Base-by-base conservation (phyloP, 1,140 invertebrate species). In the Drosophila lini region DNA sequence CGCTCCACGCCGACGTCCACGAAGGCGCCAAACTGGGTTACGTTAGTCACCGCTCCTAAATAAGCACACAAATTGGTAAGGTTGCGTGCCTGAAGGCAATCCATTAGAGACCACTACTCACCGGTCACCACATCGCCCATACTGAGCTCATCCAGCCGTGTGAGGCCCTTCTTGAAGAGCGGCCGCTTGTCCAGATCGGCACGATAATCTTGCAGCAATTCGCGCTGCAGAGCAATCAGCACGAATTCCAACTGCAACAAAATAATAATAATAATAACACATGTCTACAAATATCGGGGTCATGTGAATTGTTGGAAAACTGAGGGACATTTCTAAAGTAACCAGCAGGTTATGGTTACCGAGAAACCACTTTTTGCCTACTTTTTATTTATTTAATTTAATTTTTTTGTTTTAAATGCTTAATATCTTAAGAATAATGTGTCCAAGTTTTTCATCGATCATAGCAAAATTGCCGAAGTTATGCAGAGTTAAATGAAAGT, bases 11-110 rank as follows among this genome's bases (percentile, higher is more conserved):
- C 97, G 70, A 98, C 95, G 91, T 98, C 97, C 5, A 98, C 96
- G 92, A 98, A 99, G 42, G 95, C 95, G 15, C 98, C 98, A 92
- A 98, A 98, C 74, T 97, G 95, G 0, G 97, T 97, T 0, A 97
- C 95, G 92, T 98, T 99, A 6, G 93, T 94, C 0, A 97, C 95
- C 2, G 94, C 93, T 19, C 96, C 96, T 86, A 44, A 9, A 42
- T 0, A 10, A 42, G 16, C 10, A 15, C 15, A 56, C 8, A 42
- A 11, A 3, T 8, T 9, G 32, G 2, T 44, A 36, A 22, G 36
- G 9, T 47, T 3, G 16, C 22, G 11, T 41, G 15, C 19, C 11
- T 9, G 3, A 31, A 15, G 15, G 15, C 11, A 22, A 13, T 40
- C 8, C 57, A 25, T 55, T 7, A 15, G 5, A 5, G 3, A 15